These are phyloP conservation scores for Hemicordylus capensis DNA, from an alignment of 2,113 vertebrate genomes.

Conservation along the genomic window DNA sequence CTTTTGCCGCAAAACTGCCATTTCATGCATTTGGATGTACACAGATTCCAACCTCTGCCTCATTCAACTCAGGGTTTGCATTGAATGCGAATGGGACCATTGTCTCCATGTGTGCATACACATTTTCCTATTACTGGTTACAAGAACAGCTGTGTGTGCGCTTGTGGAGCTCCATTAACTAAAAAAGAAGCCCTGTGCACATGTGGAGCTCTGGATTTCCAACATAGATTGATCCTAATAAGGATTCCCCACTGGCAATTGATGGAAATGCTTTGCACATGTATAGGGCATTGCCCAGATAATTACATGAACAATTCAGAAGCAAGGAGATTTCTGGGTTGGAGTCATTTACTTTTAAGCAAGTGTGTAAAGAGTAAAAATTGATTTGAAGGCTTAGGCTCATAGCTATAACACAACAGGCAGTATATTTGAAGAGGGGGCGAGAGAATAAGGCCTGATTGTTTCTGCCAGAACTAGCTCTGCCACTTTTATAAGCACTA, in stretches of 20 bases:
- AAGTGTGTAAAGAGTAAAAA: no score
- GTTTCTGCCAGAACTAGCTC: not conserved
- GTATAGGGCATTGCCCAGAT: not conserved
- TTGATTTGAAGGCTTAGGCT: not conserved
- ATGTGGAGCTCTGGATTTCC: not conserved
- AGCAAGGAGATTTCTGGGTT: not conserved
- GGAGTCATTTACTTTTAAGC: not conserved
- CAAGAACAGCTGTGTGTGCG: not conserved
- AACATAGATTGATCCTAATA: not conserved
- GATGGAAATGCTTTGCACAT: not conserved
- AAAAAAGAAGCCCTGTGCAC: not conserved
- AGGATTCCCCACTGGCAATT: not conserved
- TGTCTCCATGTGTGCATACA: not conserved
- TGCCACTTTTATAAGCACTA: not conserved
- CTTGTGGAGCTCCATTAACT: not conserved
- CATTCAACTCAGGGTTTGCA: no score
- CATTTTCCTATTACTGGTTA: not conserved
- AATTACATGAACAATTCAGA: not conserved
- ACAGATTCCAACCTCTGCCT: no score
- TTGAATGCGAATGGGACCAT: no score
- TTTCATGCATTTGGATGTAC: no score
- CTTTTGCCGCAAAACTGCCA: no score
- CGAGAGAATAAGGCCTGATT: not conserved
- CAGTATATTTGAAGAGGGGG: slow-evolving; percentile 26
- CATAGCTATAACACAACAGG: not conserved